These are phyloP conservation scores for Parapsyche elsis DNA, from an alignment of 1,140 invertebrate species.

Conservation along the genomic window DNA sequence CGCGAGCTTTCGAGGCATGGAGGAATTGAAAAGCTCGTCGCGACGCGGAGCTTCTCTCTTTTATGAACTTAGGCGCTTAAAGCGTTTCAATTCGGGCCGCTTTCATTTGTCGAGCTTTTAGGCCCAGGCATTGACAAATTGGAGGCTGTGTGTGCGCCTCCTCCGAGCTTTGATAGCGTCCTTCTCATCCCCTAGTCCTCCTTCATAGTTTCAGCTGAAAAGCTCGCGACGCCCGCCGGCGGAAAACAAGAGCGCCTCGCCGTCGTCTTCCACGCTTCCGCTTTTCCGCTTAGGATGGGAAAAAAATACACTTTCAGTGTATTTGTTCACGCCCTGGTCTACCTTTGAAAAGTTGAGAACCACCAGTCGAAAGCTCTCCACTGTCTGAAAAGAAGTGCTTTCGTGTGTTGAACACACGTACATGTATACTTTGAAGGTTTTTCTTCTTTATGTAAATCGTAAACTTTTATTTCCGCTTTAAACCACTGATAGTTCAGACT, in stretches of 20 bases:
- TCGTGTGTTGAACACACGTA: too few species aligned
- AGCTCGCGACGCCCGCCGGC: not conserved
- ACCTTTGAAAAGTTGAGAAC: slow-evolving; percentile 1
- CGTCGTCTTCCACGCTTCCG: not conserved
- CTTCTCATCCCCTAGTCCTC: not conserved
- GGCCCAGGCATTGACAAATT: slow-evolving; percentile 55
- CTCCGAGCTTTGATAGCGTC: slow-evolving; percentile 16
- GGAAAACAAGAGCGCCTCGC: slow-evolving; percentile 8
- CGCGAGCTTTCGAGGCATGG: not conserved
- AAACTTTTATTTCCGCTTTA: too few species aligned
- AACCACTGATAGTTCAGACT: too few species aligned
- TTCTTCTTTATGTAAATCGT: too few species aligned
- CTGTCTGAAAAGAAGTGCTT: not conserved
- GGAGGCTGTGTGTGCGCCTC: slow-evolving; percentile 50
- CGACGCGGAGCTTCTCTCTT: slow-evolving; percentile 49
- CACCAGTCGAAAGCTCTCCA: not conserved
- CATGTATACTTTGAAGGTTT: too few species aligned
- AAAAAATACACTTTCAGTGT: not conserved
- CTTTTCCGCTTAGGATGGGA: not conserved
- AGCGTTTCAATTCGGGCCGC: slow-evolving; percentile 54
- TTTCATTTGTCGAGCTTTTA: slow-evolving; percentile 56
- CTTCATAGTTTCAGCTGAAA: slow-evolving; percentile 27
- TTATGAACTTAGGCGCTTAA: slow-evolving; percentile 54
- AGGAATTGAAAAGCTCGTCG: slow-evolving; percentile 49
- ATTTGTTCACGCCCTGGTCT: not conserved